phyloP scores from a whole-genome alignment of 64 coral and sea anemone species.

The Cladopsammia gracilis region DNA sequence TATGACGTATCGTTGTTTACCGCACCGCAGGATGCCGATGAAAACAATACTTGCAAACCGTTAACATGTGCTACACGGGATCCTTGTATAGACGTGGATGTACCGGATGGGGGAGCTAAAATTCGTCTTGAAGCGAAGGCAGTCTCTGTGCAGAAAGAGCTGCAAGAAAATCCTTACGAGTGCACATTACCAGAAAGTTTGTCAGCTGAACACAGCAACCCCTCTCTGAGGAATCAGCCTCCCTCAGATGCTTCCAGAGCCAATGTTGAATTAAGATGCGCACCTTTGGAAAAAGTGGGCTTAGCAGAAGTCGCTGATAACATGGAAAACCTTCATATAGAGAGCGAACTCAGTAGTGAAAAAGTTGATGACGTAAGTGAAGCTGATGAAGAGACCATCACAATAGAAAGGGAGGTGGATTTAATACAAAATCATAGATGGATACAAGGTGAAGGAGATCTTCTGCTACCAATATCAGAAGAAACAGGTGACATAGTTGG shows the following conservation, averaged over 20 bases:
- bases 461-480: neutral
- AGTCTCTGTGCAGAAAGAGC: neutral
- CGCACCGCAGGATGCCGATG: neutral
- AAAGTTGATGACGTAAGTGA: neutral
- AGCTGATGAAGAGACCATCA: neutral
- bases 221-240: too few species aligned
- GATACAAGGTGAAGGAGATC: neutral
- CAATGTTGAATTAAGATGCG: too few species aligned
- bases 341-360: neutral
- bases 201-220: neutral
- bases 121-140: neutral
- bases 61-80: neutral
- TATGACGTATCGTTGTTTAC: neutral
- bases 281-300: neutral
- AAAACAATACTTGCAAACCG: neutral
- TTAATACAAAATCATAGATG: constrained; percentile 6
- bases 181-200: neutral
- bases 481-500: neutral
- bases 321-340: neutral
- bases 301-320: neutral
- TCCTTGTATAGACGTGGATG: neutral
- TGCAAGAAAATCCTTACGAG: neutral
- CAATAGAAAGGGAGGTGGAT: neutral
- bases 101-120: neutral
- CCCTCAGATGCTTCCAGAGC: too few species aligned